Conservation (phyloP, 1,140 invertebrate species). For the Papilio helenus region DNA sequence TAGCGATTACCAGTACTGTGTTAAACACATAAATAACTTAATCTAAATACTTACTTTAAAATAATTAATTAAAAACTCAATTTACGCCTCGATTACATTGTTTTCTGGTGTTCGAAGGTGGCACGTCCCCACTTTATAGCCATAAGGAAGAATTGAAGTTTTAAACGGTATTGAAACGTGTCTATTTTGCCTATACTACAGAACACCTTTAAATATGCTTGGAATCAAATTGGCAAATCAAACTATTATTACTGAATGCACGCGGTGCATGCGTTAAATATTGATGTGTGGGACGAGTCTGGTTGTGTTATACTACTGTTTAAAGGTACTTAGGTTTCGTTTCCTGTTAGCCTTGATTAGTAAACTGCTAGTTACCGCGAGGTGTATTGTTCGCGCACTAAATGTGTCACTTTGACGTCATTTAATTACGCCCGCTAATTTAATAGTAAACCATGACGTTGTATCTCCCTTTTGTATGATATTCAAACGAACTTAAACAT, state of each 20-base stretch:
- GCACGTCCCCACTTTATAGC: neutral
- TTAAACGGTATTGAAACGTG: neutral
- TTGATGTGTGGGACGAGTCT: slow-evolving; percentile 14
- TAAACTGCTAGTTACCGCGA: slow-evolving; percentile 20
- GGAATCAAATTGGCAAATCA: neutral
- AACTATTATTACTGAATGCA: neutral
- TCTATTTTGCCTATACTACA: neutral
- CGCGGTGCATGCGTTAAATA: neutral
- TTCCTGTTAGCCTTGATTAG: slow-evolving; percentile 25
- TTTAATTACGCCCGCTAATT: neutral
- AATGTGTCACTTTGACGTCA: slow-evolving; percentile 24
- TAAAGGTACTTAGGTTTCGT: slow-evolving; percentile 21
- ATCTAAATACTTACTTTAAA: neutral
- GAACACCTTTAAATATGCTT: neutral
- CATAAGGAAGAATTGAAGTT: neutral
- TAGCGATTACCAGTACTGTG: neutral
- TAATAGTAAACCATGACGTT: neutral
- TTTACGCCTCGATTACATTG: neutral
- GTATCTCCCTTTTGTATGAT: neutral
- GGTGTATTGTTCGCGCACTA: slow-evolving; percentile 24
- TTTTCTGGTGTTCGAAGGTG: neutral
- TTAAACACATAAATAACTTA: too few species aligned
- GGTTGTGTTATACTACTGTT: slow-evolving; percentile 6
- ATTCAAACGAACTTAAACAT: neutral
- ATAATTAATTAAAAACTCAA: neutral